Evolutionary conservation across 2,113 vertebrate genomes (phyloP).

Genomic region (Lasiurus cinereus): DNA sequence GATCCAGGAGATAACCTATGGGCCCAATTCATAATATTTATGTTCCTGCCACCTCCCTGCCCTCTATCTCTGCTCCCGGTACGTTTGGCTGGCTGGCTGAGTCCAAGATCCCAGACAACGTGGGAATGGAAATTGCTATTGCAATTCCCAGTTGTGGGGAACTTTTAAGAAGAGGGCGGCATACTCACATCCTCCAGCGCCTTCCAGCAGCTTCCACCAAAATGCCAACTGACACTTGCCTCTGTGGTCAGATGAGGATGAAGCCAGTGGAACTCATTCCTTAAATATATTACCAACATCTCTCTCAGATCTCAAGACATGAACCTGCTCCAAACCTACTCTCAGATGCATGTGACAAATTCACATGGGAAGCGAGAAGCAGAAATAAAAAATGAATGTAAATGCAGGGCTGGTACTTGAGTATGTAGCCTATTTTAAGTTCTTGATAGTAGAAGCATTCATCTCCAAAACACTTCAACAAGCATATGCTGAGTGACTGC

Average conservation of each 20-base stretch:
- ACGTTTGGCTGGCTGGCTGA: conserved; percentile 7
- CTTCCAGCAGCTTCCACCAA: not conserved
- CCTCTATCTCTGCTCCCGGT: not conserved
- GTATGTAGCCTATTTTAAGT: not conserved
- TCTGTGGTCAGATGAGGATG: not conserved
- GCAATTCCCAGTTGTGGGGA: not conserved
- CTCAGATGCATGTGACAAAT: conserved; percentile 23
- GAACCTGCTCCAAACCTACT: conserved; percentile 31
- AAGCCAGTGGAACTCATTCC: not conserved
- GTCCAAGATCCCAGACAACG: not conserved
- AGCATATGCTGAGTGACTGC: not conserved
- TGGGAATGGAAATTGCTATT: not conserved
- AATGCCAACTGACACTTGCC: not conserved
- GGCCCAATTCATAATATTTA: conserved; percentile 56
- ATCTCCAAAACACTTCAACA: not conserved
- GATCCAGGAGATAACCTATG: conserved; percentile 27
- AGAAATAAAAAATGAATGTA: not conserved
- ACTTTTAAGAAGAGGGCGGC: not conserved
- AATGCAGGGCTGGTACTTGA: not conserved
- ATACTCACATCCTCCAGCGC: not conserved
- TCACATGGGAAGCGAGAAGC: conserved; percentile 17
- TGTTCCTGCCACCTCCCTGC: conserved; percentile 18
- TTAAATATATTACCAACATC: not conserved
- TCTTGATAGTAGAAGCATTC: not conserved
- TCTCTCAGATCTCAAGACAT: conserved; percentile 33